These are phyloP conservation scores for Drosophila navojoa DNA, from an alignment of 1,140 invertebrate genomes.

Conservation along the genomic window DNA sequence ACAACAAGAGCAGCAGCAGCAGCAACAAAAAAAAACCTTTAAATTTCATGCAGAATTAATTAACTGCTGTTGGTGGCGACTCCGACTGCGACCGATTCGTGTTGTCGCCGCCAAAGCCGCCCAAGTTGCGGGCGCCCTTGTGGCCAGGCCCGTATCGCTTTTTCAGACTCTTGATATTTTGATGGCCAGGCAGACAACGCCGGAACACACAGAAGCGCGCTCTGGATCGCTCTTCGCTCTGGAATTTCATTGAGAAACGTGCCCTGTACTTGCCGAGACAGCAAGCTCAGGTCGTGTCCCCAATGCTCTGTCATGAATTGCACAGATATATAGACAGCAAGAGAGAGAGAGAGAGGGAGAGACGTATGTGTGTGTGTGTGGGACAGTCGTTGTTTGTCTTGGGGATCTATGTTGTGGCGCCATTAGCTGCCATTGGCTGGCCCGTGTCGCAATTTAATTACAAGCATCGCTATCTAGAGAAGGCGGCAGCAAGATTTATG, in stretches of 20 bases:
- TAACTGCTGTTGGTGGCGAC: slow-evolving; percentile 64
- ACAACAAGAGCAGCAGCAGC: background rate
- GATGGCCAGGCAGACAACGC: slow-evolving; percentile 77
- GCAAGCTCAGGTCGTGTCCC: slow-evolving; percentile 68
- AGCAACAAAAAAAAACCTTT: slow-evolving; percentile 5
- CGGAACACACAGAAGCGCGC: slow-evolving; percentile 78
- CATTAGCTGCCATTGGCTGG: slow-evolving; percentile 61
- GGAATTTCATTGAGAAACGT: slow-evolving; percentile 83
- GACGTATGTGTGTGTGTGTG: slow-evolving; percentile 49
- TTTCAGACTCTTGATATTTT: slow-evolving; percentile 59
- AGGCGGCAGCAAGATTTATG: slow-evolving; percentile 67
- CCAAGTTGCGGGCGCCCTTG: slow-evolving; percentile 61
- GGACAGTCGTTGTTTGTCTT: slow-evolving; percentile 54
- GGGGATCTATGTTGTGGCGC: slow-evolving; percentile 74
- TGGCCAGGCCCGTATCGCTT: slow-evolving; percentile 23
- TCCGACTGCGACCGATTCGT: slow-evolving; percentile 55
- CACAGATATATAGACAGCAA: slow-evolving; percentile 4
- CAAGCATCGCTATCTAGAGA: slow-evolving; percentile 46
- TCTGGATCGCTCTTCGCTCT: slow-evolving; percentile 59
- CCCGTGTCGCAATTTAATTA: slow-evolving; percentile 79
- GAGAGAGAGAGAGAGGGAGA: background rate
- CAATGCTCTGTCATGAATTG: slow-evolving; percentile 68
- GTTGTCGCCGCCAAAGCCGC: slow-evolving; percentile 62
- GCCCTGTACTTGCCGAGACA: slow-evolving; percentile 64
- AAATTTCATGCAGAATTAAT: slow-evolving; percentile 83